These are phyloP conservation scores for Cristatella mucedo DNA, from an alignment of 2,888 invertebrate species.

Conservation along the genomic window DNA sequence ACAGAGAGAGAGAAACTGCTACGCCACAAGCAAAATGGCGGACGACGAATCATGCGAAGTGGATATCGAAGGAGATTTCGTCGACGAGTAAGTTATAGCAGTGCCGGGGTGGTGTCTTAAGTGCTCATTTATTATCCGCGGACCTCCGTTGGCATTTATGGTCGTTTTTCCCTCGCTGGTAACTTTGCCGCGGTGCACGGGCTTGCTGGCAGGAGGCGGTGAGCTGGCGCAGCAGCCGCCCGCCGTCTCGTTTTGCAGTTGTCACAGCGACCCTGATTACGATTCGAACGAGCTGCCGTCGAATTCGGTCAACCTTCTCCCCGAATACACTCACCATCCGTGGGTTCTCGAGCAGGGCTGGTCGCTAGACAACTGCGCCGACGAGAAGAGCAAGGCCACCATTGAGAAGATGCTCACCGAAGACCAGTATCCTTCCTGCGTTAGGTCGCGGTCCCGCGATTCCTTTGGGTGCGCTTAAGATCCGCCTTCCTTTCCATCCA, in stretches of 20 bases:
- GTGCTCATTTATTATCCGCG: no score
- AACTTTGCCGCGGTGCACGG: no score
- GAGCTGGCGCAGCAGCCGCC: no score
- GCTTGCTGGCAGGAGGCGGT: no score
- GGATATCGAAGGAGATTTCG: constrained; percentile 56
- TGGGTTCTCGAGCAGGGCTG: constrained; percentile 34
- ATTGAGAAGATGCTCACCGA: constrained; percentile 33
- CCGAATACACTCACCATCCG: constrained; percentile 32
- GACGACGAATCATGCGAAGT: constrained; percentile 48
- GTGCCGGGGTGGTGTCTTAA: no score
- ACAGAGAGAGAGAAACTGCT: no score
- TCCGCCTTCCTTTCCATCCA: no score
- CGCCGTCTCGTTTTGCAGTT: constrained; percentile 19
- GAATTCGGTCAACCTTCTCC: constrained; percentile 30
- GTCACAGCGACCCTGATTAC: constrained; percentile 22
- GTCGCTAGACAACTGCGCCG: constrained; percentile 27
- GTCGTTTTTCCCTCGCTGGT: no score
- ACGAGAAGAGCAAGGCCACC: constrained; percentile 25
- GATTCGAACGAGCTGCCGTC: constrained; percentile 35
- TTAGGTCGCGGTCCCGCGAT: no score
- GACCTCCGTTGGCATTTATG: no score
- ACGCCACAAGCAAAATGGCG: constrained; percentile 49
- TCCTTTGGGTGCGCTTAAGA: no score
- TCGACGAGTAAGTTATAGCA: constrained; percentile 46
- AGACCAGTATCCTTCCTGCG: constrained; percentile 35